Base-by-base conservation (phyloP, 2,888 invertebrate species). In the Eueremaeus valkanovi region DNA sequence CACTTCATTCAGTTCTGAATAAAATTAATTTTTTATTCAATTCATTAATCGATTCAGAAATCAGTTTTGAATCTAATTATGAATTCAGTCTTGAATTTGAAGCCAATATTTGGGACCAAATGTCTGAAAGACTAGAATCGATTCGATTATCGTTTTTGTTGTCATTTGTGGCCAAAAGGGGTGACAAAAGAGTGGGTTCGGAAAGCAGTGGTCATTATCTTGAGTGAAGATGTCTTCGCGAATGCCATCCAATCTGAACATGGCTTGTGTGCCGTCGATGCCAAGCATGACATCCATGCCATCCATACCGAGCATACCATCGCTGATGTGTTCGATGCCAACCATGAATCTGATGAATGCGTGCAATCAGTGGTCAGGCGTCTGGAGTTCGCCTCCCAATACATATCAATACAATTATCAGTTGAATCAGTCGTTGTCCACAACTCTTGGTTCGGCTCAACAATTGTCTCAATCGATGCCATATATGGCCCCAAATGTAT, bases 181-280 rank as follows among this genome's bases (percentile, higher is more conserved):
- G 16, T 16, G n/a, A 11, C 16, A 51, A 51, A 18, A 51, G 51
- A 29, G 27, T 61, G 11, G 21, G 21, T 51, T 18, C n/a, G n/a
- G 18, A 51, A 51, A 21, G 18, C 51, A n/a, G 18, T 51, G 16
- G 51, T 9, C 31, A 61, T 27, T 29, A 11, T 27, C 29, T 27
- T 31, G 13, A 29, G 9, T 29, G 29, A 61, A 21, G 61, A 61
- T 61, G 61, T 61, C 61, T 61, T 61, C 61, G 31, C 29, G 61
- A 61, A 61, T 61, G 61, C 61, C 61, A 61, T 61, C 61, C 29
- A 61, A 61, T 31, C 29, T 61, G 61, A 61, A 51, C n/a, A n/a
- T 51, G 51, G 21, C n/a, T 51, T 51, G 51, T 51, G 51, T 16
- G 5, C 51, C 51, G 21, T n/a, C 51, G 21, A 21, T 51, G 51